Evolutionary conservation across 2,888 invertebrate genomes (phyloP).

Genomic region (Pachymerium ferrugineum): DNA sequence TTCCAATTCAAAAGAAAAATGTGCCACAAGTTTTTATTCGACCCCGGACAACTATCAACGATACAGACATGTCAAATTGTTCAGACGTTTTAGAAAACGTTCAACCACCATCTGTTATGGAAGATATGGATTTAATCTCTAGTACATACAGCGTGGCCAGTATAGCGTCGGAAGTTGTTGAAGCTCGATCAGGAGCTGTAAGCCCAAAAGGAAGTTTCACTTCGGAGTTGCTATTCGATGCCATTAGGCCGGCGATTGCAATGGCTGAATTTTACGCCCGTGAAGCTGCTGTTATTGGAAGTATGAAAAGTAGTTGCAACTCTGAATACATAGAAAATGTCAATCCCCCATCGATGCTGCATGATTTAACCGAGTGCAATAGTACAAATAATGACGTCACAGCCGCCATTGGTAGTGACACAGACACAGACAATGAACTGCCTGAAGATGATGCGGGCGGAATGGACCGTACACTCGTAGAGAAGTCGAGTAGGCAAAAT

Average conservation of each 20-base stretch:
- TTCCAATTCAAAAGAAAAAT: conserved; percentile 65
- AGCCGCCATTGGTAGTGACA: conserved; percentile 54
- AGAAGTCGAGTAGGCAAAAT: background rate
- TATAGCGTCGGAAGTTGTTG: conserved; percentile 71
- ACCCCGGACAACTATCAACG: conserved; percentile 33
- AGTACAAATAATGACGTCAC: conserved; percentile 52
- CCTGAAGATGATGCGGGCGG: conserved; percentile 37
- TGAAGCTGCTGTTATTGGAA: conserved; percentile 47
- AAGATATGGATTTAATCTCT: conserved; percentile 65
- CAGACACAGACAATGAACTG: conserved; percentile 43
- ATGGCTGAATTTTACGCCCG: conserved; percentile 41
- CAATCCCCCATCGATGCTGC: conserved; percentile 66
- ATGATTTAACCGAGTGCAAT: conserved; percentile 62
- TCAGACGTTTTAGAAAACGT: conserved; percentile 57
- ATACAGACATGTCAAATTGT: conserved; percentile 32
- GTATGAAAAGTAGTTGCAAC: conserved; percentile 45
- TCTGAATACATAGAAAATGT: conserved; percentile 60
- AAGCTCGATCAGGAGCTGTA: conserved; percentile 37
- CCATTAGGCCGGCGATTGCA: conserved; percentile 43
- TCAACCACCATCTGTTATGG: conserved; percentile 77
- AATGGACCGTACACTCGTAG: background rate
- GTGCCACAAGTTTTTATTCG: conserved; percentile 39
- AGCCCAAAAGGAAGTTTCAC: conserved; percentile 37
- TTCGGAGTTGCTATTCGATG: conserved; percentile 52
- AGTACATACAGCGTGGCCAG: conserved; percentile 81